Percentiles rank a stretch among this genome's conserved stretches.
These are phyloP conservation scores for Sabatieria punctata DNA, from an alignment of 2,888 invertebrate genomes.

Conservation along the genomic window DNA sequence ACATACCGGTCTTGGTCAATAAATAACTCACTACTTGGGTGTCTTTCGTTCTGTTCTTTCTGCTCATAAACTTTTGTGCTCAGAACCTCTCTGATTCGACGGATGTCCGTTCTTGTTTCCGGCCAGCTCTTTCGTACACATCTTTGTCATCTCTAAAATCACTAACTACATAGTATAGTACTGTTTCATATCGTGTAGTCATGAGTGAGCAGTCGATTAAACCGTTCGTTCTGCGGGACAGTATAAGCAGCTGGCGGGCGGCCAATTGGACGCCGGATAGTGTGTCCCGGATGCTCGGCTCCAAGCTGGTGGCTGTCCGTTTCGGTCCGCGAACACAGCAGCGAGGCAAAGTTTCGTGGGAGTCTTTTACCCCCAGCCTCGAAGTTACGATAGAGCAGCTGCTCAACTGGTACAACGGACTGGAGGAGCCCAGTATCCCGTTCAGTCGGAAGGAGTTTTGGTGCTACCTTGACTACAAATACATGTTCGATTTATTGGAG, in stretches of 20 bases:
- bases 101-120: too few species aligned
- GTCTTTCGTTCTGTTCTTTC: too few species aligned
- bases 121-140: too few species aligned
- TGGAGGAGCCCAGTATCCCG: constrained; percentile 13
- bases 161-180: too few species aligned
- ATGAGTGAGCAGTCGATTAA: too few species aligned
- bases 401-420: constrained; percentile 32
- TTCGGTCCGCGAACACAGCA: background rate
- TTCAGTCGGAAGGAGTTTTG: constrained; percentile 40
- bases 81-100: too few species aligned
- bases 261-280: background rate
- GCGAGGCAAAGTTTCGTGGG: constrained; percentile 43
- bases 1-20: constrained; percentile 10
- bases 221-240: background rate
- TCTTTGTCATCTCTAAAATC: too few species aligned
- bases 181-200: too few species aligned
- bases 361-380: constrained; percentile 47
- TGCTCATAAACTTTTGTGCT: too few species aligned
- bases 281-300: background rate
- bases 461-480: constrained; percentile 70
- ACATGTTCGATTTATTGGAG: constrained; percentile 51
- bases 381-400: constrained; percentile 49
- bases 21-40: too few species aligned
- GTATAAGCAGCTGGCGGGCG: background rate
- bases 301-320: background rate